Evolutionary conservation across 2,113 vertebrate species (phyloP), one percentile per base, ranked within the genome.

Genomic region (Panthera uncia): DNA sequence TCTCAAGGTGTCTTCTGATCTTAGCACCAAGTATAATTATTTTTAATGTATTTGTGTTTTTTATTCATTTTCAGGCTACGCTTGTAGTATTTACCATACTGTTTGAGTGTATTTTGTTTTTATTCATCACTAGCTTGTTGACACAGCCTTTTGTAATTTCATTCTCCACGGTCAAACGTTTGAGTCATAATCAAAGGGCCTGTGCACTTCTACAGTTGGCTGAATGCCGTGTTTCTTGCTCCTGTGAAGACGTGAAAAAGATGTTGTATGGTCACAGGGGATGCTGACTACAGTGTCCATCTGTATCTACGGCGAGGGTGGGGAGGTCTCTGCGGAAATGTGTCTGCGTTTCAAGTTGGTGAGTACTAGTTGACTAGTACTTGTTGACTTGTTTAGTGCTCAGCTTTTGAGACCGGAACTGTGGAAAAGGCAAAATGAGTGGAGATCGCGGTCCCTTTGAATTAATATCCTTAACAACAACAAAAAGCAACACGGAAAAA

Each of bases 181-280:
- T 89, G 83, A 95, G 69, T 94, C 90, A 88, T 45, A 76, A 71
- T 66, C 41, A 80, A 73, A 97, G 25, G 68, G 3, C 27, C 29
- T 48, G 7, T 45, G 38, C 45, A 87, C 33, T 63, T 95, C 87
- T 68, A n/a, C 73, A 48, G 74, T 76, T 94, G 95, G 63, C 68
- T 89, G 36, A 91, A n/a, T 76, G 69, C 71, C 57, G 8, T 68
- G 10, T 38, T 89, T 95, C 74, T 96, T 90, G 57, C 65, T 97
- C 50, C 61, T 41, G 48, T 16, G 50, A 92, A 95, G 57, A 65
- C 80, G 78, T 61, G 45, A 90, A 73, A 92, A 76, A 76, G 31
- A 48, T 9, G 23, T 25, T 48, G 9, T 18, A 36, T 61, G 63
- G 23, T 33, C 31, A 86, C 21, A 79, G 85, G 76, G 65, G 48